Evolutionary conservation across 2,797 vertebrate genomes (phyloP), one percentile per base, ranked within the genome.

Genomic region (Antennarius maculatus): DNA sequence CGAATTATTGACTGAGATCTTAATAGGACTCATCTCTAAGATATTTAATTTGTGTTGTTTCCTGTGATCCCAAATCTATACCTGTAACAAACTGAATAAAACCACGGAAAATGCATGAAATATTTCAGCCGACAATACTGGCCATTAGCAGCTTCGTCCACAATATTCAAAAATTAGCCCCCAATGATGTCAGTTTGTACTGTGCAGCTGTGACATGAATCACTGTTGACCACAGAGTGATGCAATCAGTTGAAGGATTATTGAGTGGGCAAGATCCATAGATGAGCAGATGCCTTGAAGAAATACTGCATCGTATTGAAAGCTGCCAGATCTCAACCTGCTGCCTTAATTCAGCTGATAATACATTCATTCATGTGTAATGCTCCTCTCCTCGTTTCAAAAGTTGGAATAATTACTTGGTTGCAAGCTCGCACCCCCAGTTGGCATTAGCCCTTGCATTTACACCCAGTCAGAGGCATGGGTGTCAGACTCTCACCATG

Each of bases 401-500:
- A 77, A 53, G 37, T 11, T 51, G n/a, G 10, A 42, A 23, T 55
- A 69, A 79, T 61, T 54, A 64, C 47, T 56, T 37, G 6, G 34
- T 45, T 59, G 28, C 14, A 37, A 59, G 52, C 37, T 42, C 53
- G 4, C 39, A 28, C 9, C 31, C 41, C 16, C 15, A 39, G 29
- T 57, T 66, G 28, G 31, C 43, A 42, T 42, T 48, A 34, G n/a
- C 45, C 16, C 23, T 14, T 65, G 7, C 29, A 69, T 65, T 77
- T 61, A 23, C 52, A 54, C 42, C 28, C 42, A 63, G 42, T 47
- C 53, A 79, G 63, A 71, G 37, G n/a, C 54, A 48, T 23, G 23
- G 67, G 66, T 64, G 63, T 80, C 61, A 72, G 54, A 50, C 46
- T 69, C 74, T 61, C 57, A 34, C 70, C 47, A 56, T 14, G 54